Base-by-base conservation (phyloP, 2,797 vertebrate genomes). In the Xenentodon cancila region DNA sequence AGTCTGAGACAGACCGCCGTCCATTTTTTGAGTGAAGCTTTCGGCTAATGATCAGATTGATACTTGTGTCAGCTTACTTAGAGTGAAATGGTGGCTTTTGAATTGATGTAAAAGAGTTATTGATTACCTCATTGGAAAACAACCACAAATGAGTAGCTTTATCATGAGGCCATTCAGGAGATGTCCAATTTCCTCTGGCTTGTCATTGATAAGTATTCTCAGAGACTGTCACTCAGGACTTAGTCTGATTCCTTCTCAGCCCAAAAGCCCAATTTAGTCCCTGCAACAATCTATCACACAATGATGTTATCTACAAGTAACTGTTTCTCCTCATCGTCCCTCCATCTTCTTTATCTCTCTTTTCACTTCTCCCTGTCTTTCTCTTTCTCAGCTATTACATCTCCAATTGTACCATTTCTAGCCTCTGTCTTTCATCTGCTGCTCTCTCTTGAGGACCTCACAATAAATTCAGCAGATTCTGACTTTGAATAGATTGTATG, bases 401-500 rank as follows among this genome's bases (percentile, higher is more conserved):
- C 66, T 53, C 49, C 42, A n/a, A 63, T 54, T 56, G 52, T 59
- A 42, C 32, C 53, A 53, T 34, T 69, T 51, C 43, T 37, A 21
- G 32, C 52, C 57, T 49, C 48, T 51, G 46, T 69, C 59, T 76
- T 65, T 75, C 71, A 58, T 25, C 25, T 25, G 3, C 5, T 25
- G 3, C 25, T 25, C 64, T 62, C 72, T 79, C 54, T 59, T 25
- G 48, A 68, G 65, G 81, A 79, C 71, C 84, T 86, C 88, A 83
- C 87, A 82, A 88, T 87, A 89, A 91, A 93, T 90, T 82, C 55
- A 50, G 75, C 53, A 63, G 76, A 83, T 77, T 73, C 81, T 71
- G 85, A 85, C 88, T 91, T 75, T 90, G 90, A 88, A 91, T 85
- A 89, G 88, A 93, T 91, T 84, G 75, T 81, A 88, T 86, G 81